phyloP scores from a whole-genome alignment of 2,113 vertebrate species.

The Sylvia atricapilla region DNA sequence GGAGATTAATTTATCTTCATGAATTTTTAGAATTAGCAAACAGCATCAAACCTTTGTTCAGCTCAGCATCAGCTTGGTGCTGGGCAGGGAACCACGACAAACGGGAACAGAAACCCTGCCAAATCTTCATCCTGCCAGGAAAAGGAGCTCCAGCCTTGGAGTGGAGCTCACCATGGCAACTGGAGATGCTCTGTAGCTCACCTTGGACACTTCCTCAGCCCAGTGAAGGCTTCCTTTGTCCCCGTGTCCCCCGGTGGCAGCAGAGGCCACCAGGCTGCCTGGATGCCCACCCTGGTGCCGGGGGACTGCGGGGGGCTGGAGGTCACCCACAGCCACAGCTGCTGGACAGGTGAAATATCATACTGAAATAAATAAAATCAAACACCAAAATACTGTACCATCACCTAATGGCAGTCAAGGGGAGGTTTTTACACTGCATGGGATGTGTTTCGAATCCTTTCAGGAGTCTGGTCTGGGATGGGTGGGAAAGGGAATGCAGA shows the following conservation, averaged over 20 bases:
- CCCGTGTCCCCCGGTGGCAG: neutral
- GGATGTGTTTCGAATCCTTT: neutral
- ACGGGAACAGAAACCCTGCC: neutral
- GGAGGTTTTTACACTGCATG: neutral
- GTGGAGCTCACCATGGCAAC: conserved; percentile 31
- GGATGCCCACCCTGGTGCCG: neutral
- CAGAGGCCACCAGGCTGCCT: too few relatives aligned
- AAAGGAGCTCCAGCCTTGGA: neutral
- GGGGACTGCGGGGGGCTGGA: neutral
- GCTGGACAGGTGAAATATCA: neutral
- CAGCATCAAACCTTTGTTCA: neutral
- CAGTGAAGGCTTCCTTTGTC: neutral
- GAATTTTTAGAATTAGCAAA: conserved; percentile 20
- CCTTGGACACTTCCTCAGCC: neutral
- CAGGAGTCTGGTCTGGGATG: neutral
- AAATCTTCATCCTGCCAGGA: neutral
- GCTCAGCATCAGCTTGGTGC: neutral
- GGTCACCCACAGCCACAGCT: neutral
- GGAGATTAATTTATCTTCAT: conserved; percentile 35
- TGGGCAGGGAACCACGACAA: neutral
- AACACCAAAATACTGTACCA: too few relatives aligned
- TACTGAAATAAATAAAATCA: too few relatives aligned
- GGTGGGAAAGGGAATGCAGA: neutral
- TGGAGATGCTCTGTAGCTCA: neutral
- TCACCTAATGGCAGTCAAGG: neutral